Conservation (phyloP, 2,888 invertebrate species). For the Heliconius hortense region DNA sequence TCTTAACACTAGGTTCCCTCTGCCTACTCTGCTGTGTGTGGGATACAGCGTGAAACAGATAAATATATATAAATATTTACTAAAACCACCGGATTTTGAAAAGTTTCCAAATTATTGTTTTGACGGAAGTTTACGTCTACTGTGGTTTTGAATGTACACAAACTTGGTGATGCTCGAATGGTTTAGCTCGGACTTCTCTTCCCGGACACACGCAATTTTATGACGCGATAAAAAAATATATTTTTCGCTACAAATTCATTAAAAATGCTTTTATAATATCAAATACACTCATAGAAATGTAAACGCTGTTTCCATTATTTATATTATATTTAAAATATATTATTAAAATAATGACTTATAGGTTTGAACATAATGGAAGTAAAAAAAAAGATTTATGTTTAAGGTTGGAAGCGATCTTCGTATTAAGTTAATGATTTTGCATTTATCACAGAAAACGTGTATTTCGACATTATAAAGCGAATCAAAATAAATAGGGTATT, state of each 20-base stretch:
- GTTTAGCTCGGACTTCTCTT: conserved; percentile 29
- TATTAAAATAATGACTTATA: neutral
- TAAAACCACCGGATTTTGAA: conserved; percentile 36
- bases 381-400: too few relatives aligned
- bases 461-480: too few relatives aligned
- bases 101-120: conserved; percentile 47
- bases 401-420: too few relatives aligned
- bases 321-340: neutral
- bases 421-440: too few relatives aligned
- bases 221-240: conserved; percentile 25
- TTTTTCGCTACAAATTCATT: conserved; percentile 7
- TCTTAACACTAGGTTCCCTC: too few relatives aligned
- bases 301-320: neutral
- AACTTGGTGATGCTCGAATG: conserved; percentile 42
- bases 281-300: conserved; percentile 2
- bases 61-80: neutral
- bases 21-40: too few relatives aligned
- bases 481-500: too few relatives aligned
- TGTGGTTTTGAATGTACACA: conserved; percentile 34
- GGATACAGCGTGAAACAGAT: too few relatives aligned
- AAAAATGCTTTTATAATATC: neutral
- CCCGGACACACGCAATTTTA: conserved; percentile 30
- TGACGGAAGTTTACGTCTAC: conserved; percentile 56
- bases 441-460: too few relatives aligned
- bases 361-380: too few relatives aligned